Conservation (phyloP, 2,888 invertebrate genomes). For the Brachyopa scutellaris region DNA sequence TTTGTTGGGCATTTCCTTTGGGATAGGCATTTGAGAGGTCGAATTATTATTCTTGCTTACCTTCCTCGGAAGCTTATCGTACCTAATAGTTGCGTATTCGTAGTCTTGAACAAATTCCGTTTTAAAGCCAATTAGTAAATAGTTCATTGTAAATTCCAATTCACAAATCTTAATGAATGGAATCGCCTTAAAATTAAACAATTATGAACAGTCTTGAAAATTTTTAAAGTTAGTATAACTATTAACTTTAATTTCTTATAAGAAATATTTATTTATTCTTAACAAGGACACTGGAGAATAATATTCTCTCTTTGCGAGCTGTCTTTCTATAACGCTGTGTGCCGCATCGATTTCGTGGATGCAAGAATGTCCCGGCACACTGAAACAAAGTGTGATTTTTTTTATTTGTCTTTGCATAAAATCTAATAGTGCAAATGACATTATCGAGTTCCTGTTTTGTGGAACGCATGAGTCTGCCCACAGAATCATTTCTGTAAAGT, state of each 20-base stretch:
- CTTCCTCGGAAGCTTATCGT: not conserved
- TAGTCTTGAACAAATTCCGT: not conserved
- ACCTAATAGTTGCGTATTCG: not conserved
- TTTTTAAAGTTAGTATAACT: not conserved
- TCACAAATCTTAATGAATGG: not conserved
- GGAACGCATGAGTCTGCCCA: constrained; percentile 26
- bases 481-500: not conserved
- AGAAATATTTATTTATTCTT: not conserved
- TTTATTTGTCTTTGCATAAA: not conserved
- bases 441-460: constrained; percentile 5
- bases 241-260: too few species aligned
- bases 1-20: not conserved
- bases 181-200: not conserved
- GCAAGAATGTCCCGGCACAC: not conserved
- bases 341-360: not conserved
- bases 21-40: not conserved
- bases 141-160: not conserved
- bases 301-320: not conserved
- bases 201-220: not conserved
- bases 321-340: not conserved
- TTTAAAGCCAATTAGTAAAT: not conserved
- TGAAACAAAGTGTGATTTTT: not conserved
- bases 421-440: not conserved
- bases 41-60: too few species aligned
- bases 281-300: not conserved